Evolutionary conservation across 2,888 invertebrate species (phyloP).

Genomic region (Cryptus armator): DNA sequence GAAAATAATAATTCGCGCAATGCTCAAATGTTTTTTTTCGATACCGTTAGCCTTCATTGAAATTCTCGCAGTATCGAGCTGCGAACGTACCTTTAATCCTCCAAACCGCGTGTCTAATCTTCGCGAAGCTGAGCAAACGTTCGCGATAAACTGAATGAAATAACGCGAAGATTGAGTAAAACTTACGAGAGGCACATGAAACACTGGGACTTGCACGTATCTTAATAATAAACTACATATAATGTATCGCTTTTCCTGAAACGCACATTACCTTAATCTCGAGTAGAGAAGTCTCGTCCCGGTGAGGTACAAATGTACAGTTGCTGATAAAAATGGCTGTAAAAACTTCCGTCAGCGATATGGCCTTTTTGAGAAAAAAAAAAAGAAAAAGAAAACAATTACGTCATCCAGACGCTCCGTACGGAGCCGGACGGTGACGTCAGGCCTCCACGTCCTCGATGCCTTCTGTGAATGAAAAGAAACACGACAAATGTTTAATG

Average conservation of each 20-base stretch:
- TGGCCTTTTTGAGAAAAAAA: background rate
- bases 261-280: conserved; percentile 74
- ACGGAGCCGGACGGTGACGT: background rate
- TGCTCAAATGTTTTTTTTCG: no score
- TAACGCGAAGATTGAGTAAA: conserved; percentile 52
- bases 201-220: conserved; percentile 27
- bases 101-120: background rate
- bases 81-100: background rate
- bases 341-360: conserved; percentile 37
- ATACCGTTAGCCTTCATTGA: no score
- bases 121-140: background rate
- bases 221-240: background rate
- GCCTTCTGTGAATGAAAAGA: conserved; percentile 31
- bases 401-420: conserved; percentile 27
- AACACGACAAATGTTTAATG: background rate
- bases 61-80: background rate
- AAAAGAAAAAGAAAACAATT: background rate
- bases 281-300: conserved; percentile 50
- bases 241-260: conserved; percentile 38
- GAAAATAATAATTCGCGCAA: no score
- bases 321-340: conserved; percentile 8
- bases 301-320: conserved; percentile 66
- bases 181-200: conserved; percentile 63
- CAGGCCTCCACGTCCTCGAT: no score
- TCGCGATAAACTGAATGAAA: conserved; percentile 6